phyloP scores from a whole-genome alignment of 2,113 vertebrate genomes.

The Carettochelys insculpta region DNA sequence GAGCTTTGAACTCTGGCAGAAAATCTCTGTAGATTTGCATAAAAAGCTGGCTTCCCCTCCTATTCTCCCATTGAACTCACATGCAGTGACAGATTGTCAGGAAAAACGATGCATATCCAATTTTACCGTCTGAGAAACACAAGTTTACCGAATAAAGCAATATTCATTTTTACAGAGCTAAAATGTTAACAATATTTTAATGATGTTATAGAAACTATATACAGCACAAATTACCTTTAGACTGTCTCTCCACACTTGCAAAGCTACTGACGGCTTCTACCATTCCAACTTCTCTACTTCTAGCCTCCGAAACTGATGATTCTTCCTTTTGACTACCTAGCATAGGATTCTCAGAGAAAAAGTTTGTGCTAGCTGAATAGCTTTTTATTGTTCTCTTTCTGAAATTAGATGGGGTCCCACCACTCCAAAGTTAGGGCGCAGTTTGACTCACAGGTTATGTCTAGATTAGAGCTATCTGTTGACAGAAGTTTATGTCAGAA shows the following conservation, averaged over 20 bases:
- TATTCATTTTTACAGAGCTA: slow-evolving; percentile 22
- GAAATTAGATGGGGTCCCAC: neutral
- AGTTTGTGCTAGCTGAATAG: neutral
- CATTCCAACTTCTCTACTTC: neutral
- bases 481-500: too few relatives aligned
- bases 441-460: too few relatives aligned
- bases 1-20: slow-evolving; percentile 56
- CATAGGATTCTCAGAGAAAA: neutral
- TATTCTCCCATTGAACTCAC: slow-evolving; percentile 61
- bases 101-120: slow-evolving; percentile 51
- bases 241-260: neutral
- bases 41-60: slow-evolving; percentile 51
- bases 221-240: neutral
- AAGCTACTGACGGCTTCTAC: neutral
- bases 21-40: slow-evolving; percentile 66
- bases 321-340: neutral
- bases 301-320: neutral
- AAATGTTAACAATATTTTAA: neutral
- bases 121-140: slow-evolving; percentile 59
- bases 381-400: neutral
- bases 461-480: too few relatives aligned
- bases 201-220: neutral
- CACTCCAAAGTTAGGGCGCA: neutral
- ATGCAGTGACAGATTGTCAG: slow-evolving; percentile 66
- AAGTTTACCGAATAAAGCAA: slow-evolving; percentile 40